Evolutionary conservation across 2,888 invertebrate genomes (phyloP).

Genomic region (Apotomis turbidana): DNA sequence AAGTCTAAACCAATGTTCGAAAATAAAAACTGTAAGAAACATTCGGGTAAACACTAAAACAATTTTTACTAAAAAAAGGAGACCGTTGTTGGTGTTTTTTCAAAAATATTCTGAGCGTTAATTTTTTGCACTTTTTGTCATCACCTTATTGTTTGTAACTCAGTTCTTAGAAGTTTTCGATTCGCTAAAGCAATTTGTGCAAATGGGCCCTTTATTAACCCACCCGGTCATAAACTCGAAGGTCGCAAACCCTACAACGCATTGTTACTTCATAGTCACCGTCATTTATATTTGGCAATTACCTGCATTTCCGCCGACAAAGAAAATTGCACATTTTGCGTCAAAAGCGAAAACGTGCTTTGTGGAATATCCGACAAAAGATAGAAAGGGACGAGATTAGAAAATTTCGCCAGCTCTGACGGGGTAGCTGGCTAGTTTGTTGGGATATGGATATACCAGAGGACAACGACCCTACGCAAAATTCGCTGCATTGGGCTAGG

Average conservation of each 20-base stretch:
- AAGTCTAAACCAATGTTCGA: neutral
- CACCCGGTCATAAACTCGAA: conserved; percentile 60
- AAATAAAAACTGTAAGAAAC: conserved; percentile 18
- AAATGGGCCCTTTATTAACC: conserved; percentile 63
- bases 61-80: conserved; percentile 42
- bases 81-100: conserved; percentile 49
- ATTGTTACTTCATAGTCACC: conserved; percentile 50
- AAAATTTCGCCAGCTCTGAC: conserved; percentile 60
- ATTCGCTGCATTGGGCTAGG: conserved; percentile 85
- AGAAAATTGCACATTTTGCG: conserved; percentile 61
- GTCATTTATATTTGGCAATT: conserved; percentile 55
- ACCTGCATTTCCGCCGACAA: conserved; percentile 56
- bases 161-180: conserved; percentile 51
- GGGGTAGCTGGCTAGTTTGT: conserved; percentile 52
- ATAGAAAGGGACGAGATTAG: conserved; percentile 50
- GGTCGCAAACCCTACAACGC: conserved; percentile 50
- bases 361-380: conserved; percentile 48
- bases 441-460: conserved; percentile 63
- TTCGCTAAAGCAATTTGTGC: conserved; percentile 71
- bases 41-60: conserved; percentile 17
- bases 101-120: neutral
- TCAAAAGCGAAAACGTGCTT: conserved; percentile 61
- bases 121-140: conserved; percentile 43
- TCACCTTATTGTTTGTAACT: conserved; percentile 36
- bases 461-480: conserved; percentile 84